Base-by-base conservation (phyloP, 1,140 invertebrate genomes). In the Lordiphosa mommai region DNA sequence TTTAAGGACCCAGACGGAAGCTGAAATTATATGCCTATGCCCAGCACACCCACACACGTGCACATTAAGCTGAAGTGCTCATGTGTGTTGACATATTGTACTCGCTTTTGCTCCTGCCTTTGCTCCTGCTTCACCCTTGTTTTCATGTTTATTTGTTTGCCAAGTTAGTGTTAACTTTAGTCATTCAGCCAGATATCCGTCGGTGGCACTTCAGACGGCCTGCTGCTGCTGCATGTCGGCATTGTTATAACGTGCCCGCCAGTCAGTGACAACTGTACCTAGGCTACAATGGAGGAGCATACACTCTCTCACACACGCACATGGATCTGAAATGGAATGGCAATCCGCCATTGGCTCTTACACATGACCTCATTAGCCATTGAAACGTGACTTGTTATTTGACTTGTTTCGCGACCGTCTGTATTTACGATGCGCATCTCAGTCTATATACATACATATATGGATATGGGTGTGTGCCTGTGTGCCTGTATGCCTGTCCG, bases 301-400 rank as follows among this genome's bases (percentile, higher is more conserved):
- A 30, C 32, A 51, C 34, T 48, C n/a, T 32, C 33, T 51, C 33
- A 40, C 34, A 58, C 9, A 48, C 12, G 27, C 34, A 47, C 8
- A 17, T 4, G n/a, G 13, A 34, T 43, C 37, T 33, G 49, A n/a
- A 60, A 43, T 57, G 17, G 55, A 33, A 58, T 44, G 34, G 16
- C 55, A 59, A 69, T 63, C 59, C 72, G 58, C 58, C 68, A 84
- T 77, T 85, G 73, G 69, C 61, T 63, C 69, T 79, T 70, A 85
- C 72, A 86, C 84, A 86, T 74, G 84, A 86, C 84, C 84, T 86
- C 84, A 86, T 86, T 86, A 86, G 72, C 76, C 72, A 71, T 73
- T 71, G 69, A 73, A 86, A 86, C 84, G 84, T 86, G 84, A 86
- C 84, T 86, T 73, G 69, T 69, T 72, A 70, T 86, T 86, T 86